These are phyloP conservation scores for Dendronephthya gigantea DNA, from an alignment of 64 coral and sea anemone species.

Conservation along the genomic window DNA sequence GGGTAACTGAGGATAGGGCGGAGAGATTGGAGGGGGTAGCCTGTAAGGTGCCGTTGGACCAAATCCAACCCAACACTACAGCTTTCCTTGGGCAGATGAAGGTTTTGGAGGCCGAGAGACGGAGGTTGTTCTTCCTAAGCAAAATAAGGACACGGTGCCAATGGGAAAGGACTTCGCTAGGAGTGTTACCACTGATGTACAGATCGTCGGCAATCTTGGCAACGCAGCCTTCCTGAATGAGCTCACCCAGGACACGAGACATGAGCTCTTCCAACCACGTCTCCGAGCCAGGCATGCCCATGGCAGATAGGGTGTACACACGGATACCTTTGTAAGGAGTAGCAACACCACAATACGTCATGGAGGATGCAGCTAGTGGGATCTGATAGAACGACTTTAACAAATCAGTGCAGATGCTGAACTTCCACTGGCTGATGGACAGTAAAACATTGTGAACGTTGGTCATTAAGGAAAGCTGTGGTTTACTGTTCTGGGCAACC, in stretches of 20 bases:
- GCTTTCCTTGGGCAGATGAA: background rate
- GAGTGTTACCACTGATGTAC: slow-evolving; percentile 5
- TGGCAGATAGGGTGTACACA: background rate
- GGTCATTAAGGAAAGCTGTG: background rate
- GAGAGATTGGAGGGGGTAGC: background rate
- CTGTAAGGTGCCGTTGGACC: background rate
- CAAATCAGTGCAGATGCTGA: background rate
- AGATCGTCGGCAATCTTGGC: slow-evolving; percentile 5
- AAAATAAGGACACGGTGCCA: background rate
- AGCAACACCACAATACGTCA: no score
- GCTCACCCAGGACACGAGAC: no score
- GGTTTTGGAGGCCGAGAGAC: slow-evolving; percentile 7
- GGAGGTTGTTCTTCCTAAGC: background rate
- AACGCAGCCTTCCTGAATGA: no score
- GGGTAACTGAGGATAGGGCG: background rate
- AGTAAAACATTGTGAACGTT: background rate
- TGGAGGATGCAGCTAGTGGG: background rate
- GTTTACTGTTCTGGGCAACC: background rate
- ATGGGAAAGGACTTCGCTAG: background rate
- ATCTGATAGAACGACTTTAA: slow-evolving; percentile 2
- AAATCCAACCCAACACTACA: background rate
- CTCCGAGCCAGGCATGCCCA: background rate
- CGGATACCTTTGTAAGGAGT: slow-evolving; percentile 8
- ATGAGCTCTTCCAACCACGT: no score
- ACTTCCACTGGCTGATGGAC: background rate